Evolutionary conservation across 2,888 invertebrate genomes (phyloP), one percentile per base, ranked within the genome.

Genomic region (Muschampia plurimacula): DNA sequence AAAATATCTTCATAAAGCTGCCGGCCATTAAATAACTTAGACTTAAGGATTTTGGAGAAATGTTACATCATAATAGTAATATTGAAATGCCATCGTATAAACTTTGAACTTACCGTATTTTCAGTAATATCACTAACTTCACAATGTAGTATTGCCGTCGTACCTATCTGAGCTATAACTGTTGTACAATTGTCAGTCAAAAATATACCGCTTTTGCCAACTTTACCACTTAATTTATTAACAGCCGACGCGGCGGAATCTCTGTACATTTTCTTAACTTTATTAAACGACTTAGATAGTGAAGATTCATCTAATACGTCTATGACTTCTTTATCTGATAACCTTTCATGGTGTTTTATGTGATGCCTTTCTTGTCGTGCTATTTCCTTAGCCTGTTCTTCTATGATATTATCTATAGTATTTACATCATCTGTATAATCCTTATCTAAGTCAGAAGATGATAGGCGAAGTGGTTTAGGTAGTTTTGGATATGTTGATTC

Each of bases 71-170:
- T 1, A 3, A 2, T 32, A 32, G 2, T 32, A 32, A 2, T 1
- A 32, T 32, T 3, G 3, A 32, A 32, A 32, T 32, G 3, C 2
- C 32, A 32, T 32, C 32, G 3, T 1, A 46, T 46, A 3, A 13
- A 49, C 3, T 59, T 59, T 7, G 15, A 72, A 89, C 95, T 95
- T 85, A 96, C 96, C 89, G 95, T 96, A 79, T 95, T 95, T 83
- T 95, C 95, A 55, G 95, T 95, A 67, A 96, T 95, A 80, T 96
- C 96, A 78, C 95, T 95, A 83, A 96, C 95, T 94, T 96, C 95
- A 84, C 96, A 96, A 81, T 96, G 96, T 71, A 96, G 83, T 78
- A 95, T 89, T 41, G 95, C 95, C 13, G 95, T 96, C 9, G 95
- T 95, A 69, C 96, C 95, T 80, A 95, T 95, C 87, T 96, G 96